These are phyloP conservation scores for Phaetusa simplex DNA, from an alignment of 2,113 vertebrate species.

Conservation along the genomic window DNA sequence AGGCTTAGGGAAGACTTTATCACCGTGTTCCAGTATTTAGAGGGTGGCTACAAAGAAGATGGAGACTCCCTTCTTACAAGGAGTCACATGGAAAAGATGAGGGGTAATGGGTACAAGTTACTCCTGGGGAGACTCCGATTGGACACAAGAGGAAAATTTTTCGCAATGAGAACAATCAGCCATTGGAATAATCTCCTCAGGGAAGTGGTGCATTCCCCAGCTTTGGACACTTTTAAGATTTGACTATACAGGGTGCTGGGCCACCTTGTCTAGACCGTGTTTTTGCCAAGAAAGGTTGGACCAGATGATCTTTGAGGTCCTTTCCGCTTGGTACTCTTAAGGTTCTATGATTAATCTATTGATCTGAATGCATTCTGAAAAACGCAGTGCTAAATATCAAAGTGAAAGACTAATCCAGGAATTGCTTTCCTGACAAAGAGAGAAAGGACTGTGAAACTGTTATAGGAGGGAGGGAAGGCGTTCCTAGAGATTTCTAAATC, in stretches of 20 bases:
- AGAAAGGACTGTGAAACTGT: background rate
- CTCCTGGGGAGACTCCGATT: background rate
- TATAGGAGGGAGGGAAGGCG: background rate
- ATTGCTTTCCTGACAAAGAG: background rate
- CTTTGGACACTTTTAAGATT: background rate
- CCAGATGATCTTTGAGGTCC: background rate
- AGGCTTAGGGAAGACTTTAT: background rate
- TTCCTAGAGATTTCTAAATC: background rate
- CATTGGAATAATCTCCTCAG: background rate
- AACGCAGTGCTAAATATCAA: background rate
- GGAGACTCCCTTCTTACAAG: background rate
- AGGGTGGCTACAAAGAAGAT: background rate
- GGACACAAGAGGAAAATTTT: no score
- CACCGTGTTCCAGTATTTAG: background rate
- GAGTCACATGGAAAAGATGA: background rate
- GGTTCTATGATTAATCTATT: background rate
- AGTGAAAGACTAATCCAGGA: background rate
- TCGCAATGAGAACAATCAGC: no score
- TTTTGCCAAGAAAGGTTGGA: background rate
- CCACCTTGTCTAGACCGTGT: background rate
- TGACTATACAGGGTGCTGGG: background rate
- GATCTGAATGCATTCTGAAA: background rate
- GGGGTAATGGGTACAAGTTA: background rate
- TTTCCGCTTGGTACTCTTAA: background rate
- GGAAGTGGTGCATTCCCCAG: background rate